Percentiles rank a stretch among this genome's conserved stretches.
Evolutionary conservation across 2,113 vertebrate species (phyloP).

Genomic region (Tonatia bakeri): DNA sequence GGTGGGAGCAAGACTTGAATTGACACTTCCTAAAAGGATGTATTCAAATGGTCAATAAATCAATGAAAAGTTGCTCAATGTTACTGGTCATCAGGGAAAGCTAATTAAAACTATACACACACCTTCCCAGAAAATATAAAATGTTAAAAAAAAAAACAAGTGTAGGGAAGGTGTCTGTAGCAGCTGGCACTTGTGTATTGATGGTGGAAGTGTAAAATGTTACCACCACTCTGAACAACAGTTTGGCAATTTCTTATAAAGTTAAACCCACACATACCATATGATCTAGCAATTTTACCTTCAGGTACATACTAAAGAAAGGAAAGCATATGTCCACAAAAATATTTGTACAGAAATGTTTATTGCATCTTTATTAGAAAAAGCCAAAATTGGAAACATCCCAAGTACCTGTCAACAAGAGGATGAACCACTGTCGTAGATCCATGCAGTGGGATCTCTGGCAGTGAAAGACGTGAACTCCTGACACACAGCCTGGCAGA

Average conservation of each 20-base stretch:
- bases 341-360: not conserved
- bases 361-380: not conserved
- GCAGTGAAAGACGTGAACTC: not conserved
- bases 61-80: not conserved
- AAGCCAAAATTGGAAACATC: not conserved
- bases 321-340: not conserved
- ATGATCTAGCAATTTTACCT: not conserved
- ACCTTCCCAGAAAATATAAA: not conserved
- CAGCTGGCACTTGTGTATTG: accelerated
- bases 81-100: not conserved
- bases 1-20: not conserved
- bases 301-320: not conserved
- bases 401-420: not conserved
- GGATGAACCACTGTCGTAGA: not conserved
- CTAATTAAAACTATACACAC: not conserved
- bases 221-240: not conserved
- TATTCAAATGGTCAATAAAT: not conserved
- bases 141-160: not conserved
- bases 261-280: too few relatives aligned
- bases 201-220: not conserved
- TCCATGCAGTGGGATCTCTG: not conserved
- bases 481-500: not conserved
- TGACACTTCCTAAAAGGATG: not conserved
- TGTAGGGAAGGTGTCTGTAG: not conserved
- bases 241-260: not conserved